These are phyloP conservation scores for Lonchura striata DNA, from an alignment of 2,113 vertebrate genomes.

Conservation along the genomic window DNA sequence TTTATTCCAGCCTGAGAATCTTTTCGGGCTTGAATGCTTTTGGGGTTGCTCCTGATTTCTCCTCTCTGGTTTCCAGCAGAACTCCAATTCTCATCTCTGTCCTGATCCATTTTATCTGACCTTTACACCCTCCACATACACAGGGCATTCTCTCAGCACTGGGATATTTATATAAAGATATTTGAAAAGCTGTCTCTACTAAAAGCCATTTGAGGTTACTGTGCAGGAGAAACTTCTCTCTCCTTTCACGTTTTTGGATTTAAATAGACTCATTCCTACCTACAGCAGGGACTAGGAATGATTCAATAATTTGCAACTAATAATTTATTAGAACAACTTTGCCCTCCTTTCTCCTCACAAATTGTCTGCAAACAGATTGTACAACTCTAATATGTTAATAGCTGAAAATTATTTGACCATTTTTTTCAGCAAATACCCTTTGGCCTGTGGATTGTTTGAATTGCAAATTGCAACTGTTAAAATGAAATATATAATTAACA, in stretches of 20 bases:
- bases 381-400: slow-evolving; percentile 9
- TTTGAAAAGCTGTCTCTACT: not conserved
- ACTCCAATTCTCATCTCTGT: not conserved
- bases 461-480: slow-evolving; percentile 17
- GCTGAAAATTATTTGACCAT: slow-evolving; percentile 24
- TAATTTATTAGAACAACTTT: slow-evolving; percentile 44
- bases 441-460: slow-evolving; percentile 28
- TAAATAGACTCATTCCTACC: not conserved
- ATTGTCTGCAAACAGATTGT: slow-evolving; percentile 50
- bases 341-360: slow-evolving; percentile 15
- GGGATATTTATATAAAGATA: not conserved
- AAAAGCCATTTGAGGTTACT: not conserved
- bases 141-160: not conserved
- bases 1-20: not conserved
- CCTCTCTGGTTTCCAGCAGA: not conserved
- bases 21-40: not conserved
- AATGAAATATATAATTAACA: slow-evolving; percentile 32
- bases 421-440: slow-evolving; percentile 32
- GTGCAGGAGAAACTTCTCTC: not conserved
- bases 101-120: not conserved
- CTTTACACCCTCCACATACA: not conserved
- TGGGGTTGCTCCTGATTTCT: not conserved
- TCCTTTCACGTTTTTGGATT: not conserved
- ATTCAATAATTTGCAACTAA: slow-evolving; percentile 22
- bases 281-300: not conserved